These are phyloP conservation scores for Mobula hypostoma DNA, from an alignment of 2,113 vertebrate species.

Conservation along the genomic window DNA sequence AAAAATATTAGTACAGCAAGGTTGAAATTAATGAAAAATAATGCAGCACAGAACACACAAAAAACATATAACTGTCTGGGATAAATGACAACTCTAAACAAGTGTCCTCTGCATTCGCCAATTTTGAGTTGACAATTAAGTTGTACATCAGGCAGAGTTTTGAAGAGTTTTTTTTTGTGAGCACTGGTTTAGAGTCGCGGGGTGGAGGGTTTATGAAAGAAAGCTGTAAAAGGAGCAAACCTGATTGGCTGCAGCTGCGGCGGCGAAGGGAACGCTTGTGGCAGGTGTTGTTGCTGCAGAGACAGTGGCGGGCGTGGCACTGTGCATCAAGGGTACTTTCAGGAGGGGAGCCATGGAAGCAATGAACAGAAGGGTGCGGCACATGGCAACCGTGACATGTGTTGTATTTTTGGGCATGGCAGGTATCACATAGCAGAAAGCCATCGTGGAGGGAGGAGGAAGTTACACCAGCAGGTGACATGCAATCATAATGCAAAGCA, in stretches of 20 bases:
- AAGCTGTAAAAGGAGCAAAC: constrained; percentile 99
- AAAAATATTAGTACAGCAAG: constrained; percentile 34
- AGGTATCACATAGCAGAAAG: constrained; percentile 88
- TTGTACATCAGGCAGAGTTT: background rate
- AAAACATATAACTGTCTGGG: constrained; percentile 70
- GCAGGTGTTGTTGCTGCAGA: constrained; percentile 98
- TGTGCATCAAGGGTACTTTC: constrained; percentile 99
- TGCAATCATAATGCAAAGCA: constrained; percentile 96
- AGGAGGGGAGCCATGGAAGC: constrained; percentile 80
- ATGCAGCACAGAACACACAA: constrained; percentile 86
- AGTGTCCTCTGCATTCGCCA: constrained; percentile 74
- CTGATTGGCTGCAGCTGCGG: constrained; percentile 99
- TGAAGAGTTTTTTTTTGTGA: constrained; percentile 36
- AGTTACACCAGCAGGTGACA: constrained; percentile 98
- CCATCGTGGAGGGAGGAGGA: constrained; percentile 65
- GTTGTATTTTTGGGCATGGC: constrained; percentile 79
- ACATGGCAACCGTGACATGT: constrained; percentile 80
- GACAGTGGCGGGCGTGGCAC: constrained; percentile 99
- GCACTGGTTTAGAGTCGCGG: constrained; percentile 87
- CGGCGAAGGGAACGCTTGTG: constrained; percentile 99
- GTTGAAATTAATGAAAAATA: constrained; percentile 57
- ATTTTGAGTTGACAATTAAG: background rate
- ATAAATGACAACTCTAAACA: constrained; percentile 96
- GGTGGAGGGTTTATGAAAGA: constrained; percentile 83
- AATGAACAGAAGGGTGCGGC: constrained; percentile 94